Percentiles rank a stretch among this genome's conserved stretches.
phyloP scores from a whole-genome alignment of 2,797 vertebrate genomes.

The Brachyrhaphis roseni region DNA sequence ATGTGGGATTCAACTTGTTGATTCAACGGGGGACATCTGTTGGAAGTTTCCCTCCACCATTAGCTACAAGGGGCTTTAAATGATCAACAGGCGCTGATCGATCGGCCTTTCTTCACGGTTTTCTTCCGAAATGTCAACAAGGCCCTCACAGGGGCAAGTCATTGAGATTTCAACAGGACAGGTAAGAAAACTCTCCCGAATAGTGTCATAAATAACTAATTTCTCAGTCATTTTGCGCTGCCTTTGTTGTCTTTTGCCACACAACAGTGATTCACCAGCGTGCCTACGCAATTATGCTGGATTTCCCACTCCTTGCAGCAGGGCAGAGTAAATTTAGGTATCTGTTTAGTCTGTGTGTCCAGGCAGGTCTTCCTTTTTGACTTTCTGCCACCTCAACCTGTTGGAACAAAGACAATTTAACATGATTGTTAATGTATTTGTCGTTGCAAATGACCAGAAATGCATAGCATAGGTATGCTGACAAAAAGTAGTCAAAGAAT shows the following conservation, averaged over 20 bases:
- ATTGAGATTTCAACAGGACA: slow-evolving; percentile 82
- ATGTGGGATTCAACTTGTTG: slow-evolving; percentile 85
- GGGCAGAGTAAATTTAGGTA: slow-evolving; percentile 56
- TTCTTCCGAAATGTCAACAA: slow-evolving; percentile 77
- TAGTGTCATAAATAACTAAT: slow-evolving; percentile 22
- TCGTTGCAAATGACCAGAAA: background rate
- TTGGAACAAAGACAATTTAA: slow-evolving; percentile 5
- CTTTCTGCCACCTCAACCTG: slow-evolving; percentile 44
- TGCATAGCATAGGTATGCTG: background rate
- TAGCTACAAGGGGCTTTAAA: slow-evolving; percentile 62
- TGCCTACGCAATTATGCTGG: slow-evolving; percentile 67
- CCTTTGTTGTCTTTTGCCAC: slow-evolving; percentile 64
- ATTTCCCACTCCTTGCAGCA: slow-evolving; percentile 61
- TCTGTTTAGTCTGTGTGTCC: slow-evolving; percentile 67
- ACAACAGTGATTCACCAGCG: slow-evolving; percentile 70
- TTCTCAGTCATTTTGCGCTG: slow-evolving; percentile 26
- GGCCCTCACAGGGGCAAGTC: slow-evolving; percentile 80
- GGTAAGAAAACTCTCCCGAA: slow-evolving; percentile 70
- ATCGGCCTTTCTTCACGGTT: slow-evolving; percentile 32
- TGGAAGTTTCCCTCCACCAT: slow-evolving; percentile 35
- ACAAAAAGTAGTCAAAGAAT: background rate
- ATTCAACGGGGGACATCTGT: slow-evolving; percentile 67
- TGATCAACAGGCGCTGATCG: slow-evolving; percentile 72
- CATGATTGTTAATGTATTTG: background rate
- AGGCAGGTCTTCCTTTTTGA: slow-evolving; percentile 54